A percentile compares a stretch with the other conserved stretches of the same genome.
Conservation (phyloP, 2,888 invertebrate species). For the Odontocerum albicorne region DNA sequence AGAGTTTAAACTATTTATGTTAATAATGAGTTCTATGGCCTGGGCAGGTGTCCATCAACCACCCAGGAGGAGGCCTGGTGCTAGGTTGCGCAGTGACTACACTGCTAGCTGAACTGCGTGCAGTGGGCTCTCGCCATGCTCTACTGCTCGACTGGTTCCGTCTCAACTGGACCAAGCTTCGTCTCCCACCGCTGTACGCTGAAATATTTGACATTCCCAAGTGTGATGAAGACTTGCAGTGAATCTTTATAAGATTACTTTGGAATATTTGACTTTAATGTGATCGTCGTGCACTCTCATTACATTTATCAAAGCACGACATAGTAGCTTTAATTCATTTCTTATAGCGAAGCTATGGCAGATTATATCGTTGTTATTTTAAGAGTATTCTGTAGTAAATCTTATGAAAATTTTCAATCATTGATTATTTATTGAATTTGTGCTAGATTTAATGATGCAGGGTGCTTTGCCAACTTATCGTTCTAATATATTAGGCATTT, state of each 20-base stretch:
- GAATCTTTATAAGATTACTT: conserved; percentile 35
- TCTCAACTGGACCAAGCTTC: conserved; percentile 80
- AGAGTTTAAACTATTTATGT: too few relatives aligned
- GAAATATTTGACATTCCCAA: conserved; percentile 97
- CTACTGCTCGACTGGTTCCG: conserved; percentile 90
- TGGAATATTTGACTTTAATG: conserved; percentile 14
- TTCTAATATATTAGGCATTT: conserved; percentile 29
- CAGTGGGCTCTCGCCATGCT: conserved; percentile 80
- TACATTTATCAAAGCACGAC: conserved; percentile 14
- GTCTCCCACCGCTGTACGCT: conserved; percentile 90
- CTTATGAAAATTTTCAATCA: conserved; percentile 18
- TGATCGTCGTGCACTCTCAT: conserved; percentile 13
- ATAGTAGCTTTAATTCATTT: conserved; percentile 23
- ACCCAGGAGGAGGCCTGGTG: conserved; percentile 43
- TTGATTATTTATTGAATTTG: conserved; percentile 23
- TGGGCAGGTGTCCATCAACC: conserved; percentile 26
- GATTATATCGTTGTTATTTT: conserved; percentile 16
- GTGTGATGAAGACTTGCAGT: conserved; percentile 67
- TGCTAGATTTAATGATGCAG: conserved; percentile 32
- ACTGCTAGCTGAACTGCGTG: conserved; percentile 75
- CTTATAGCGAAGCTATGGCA: conserved; percentile 22
- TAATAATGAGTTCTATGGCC: too few relatives aligned
- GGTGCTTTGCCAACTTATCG: conserved; percentile 36
- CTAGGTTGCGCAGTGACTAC: conserved; percentile 49
- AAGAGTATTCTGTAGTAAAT: conserved; percentile 19